Conservation (phyloP, 2,113 vertebrate species). For the Protobothrops flavoviridis region DNA sequence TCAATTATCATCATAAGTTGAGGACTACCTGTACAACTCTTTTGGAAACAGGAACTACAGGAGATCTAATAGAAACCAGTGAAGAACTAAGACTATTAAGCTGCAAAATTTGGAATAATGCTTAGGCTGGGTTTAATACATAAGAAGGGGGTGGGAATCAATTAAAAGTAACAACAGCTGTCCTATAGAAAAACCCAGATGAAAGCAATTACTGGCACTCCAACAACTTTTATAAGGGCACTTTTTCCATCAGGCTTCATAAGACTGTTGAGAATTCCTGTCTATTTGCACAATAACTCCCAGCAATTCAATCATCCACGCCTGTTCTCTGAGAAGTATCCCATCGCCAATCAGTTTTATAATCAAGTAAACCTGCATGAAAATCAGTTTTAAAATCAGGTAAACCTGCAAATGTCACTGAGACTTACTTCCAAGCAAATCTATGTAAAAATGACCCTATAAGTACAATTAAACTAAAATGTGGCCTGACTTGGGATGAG, state of each 20-base stretch:
- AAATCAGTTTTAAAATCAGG: neutral
- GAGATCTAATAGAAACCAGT: neutral
- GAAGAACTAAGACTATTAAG: neutral
- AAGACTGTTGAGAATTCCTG: neutral
- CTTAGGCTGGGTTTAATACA: neutral
- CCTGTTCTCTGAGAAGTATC: neutral
- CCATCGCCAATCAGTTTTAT: neutral
- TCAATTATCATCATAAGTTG: no score
- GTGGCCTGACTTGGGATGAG: neutral
- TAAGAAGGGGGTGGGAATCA: neutral
- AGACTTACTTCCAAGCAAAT: neutral
- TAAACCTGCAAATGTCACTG: neutral
- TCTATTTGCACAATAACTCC: neutral
- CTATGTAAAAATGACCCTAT: neutral
- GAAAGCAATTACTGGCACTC: neutral
- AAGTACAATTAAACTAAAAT: neutral
- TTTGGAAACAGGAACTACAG: neutral
- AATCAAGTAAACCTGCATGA: neutral
- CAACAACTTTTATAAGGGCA: neutral
- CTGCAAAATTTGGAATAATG: neutral
- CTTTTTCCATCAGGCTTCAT: accelerated
- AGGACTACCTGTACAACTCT: neutral
- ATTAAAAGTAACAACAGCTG: neutral
- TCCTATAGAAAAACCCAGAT: neutral
- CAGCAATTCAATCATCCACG: neutral